Conservation (phyloP, 2,113 vertebrate genomes). For the Anser cygnoides region DNA sequence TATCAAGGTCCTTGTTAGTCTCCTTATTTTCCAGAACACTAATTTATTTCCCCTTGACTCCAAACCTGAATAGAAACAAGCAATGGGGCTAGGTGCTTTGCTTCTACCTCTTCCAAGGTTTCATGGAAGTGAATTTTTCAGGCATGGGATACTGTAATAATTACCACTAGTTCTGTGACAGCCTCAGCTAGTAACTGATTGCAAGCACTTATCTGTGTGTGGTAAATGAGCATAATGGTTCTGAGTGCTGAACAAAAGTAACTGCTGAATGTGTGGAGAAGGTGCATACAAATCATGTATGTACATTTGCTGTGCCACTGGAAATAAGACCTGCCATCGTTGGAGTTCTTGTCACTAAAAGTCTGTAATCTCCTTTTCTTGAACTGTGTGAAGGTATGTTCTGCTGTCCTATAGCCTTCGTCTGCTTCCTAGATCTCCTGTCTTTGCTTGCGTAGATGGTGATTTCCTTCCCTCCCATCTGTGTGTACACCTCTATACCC, state of each 20-base stretch:
- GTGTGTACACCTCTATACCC: background rate
- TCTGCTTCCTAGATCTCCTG: background rate
- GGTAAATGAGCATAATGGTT: background rate
- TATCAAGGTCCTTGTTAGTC: no score
- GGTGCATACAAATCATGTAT: no score
- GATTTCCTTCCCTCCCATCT: background rate
- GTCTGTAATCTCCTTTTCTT: background rate
- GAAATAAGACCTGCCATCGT: background rate
- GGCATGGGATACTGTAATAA: background rate
- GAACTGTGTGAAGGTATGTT: background rate
- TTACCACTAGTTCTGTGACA: background rate
- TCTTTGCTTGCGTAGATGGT: background rate
- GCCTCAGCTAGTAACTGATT: background rate
- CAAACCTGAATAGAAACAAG: background rate
- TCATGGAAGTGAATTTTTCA: background rate
- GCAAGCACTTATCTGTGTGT: background rate
- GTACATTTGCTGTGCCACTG: background rate
- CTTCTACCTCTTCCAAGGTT: background rate
- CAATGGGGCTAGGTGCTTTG: rapidly evolving
- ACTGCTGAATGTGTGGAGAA: background rate
- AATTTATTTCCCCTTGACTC: background rate
- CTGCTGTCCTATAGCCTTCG: background rate
- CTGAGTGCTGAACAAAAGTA: background rate
- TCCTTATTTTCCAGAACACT: background rate
- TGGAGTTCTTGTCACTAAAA: background rate